Evolutionary conservation across 2,797 vertebrate species (phyloP).

Genomic region (Pangasius larnaudii): DNA sequence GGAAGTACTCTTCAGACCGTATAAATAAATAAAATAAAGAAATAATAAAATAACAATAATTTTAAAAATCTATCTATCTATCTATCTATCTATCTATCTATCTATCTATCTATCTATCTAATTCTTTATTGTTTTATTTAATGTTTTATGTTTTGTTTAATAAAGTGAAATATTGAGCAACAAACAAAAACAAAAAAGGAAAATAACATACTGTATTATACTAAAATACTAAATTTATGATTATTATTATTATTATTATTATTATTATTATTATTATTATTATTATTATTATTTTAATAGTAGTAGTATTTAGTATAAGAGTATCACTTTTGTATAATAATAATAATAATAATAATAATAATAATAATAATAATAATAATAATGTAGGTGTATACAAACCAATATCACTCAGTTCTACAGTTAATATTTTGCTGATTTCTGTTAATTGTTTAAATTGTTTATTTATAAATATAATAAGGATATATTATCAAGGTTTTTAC

Average conservation of each 20-base stretch:
- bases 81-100: not conserved
- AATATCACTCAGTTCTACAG: not conserved
- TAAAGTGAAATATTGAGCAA: not conserved
- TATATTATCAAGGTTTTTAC: not conserved
- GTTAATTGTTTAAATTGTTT: not conserved
- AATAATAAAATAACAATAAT: not conserved
- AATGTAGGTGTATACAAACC: not conserved
- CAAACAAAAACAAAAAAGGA: not conserved
- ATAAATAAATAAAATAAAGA: not conserved
- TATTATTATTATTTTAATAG: too few relatives aligned
- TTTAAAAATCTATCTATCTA: not conserved
- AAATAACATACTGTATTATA: not conserved
- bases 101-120: not conserved
- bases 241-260: not conserved
- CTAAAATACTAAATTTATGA: not conserved
- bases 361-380: not conserved
- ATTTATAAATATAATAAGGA: not conserved
- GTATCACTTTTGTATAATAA: too few relatives aligned
- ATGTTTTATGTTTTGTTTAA: not conserved
- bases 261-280: too few relatives aligned
- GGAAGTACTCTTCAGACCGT: not conserved
- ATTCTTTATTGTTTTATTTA: not conserved
- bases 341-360: too few relatives aligned
- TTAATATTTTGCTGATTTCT: not conserved
- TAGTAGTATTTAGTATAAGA: too few relatives aligned